These are phyloP conservation scores for Drosophila tropicalis DNA, from an alignment of 1,140 invertebrate genomes.

Conservation along the genomic window DNA sequence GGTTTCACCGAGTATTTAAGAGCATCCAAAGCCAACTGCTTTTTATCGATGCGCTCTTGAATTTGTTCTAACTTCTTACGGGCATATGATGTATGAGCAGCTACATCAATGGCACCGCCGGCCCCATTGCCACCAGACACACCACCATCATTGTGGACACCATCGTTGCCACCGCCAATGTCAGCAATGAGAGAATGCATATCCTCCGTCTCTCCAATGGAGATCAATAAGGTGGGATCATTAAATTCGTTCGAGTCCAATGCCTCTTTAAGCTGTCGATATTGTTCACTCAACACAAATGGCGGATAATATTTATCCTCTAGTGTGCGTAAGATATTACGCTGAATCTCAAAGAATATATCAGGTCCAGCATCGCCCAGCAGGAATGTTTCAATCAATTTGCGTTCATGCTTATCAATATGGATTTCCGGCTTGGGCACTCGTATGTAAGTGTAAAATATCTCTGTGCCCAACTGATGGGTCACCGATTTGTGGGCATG, in stretches of 20 bases:
- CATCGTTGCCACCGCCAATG: slow-evolving; percentile 55
- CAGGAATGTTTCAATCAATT: slow-evolving; percentile 94
- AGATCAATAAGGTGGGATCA: slow-evolving; percentile 75
- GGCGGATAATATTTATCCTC: slow-evolving; percentile 95
- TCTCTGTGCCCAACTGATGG: slow-evolving; percentile 94
- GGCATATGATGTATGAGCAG: slow-evolving; percentile 93
- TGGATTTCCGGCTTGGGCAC: slow-evolving; percentile 91
- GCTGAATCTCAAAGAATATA: slow-evolving; percentile 94
- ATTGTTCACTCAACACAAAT: slow-evolving; percentile 93
- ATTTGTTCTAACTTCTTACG: slow-evolving; percentile 91
- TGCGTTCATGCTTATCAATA: slow-evolving; percentile 84
- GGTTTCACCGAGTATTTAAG: slow-evolving; percentile 89
- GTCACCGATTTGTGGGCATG: slow-evolving; percentile 88
- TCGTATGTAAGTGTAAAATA: slow-evolving; percentile 94
- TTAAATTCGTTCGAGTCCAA: slow-evolving; percentile 87
- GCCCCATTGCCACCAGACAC: slow-evolving; percentile 45
- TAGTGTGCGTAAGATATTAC: slow-evolving; percentile 89
- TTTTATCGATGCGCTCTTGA: slow-evolving; percentile 91
- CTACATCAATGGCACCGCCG: slow-evolving; percentile 86
- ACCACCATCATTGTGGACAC: slow-evolving; percentile 35
- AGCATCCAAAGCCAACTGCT: slow-evolving; percentile 91
- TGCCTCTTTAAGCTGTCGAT: slow-evolving; percentile 89
- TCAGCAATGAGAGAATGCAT: slow-evolving; percentile 36
- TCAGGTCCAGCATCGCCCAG: slow-evolving; percentile 92
- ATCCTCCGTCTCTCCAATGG: slow-evolving; percentile 69